Conservation (phyloP, 2,113 vertebrate species). For the Albula glossodonta region DNA sequence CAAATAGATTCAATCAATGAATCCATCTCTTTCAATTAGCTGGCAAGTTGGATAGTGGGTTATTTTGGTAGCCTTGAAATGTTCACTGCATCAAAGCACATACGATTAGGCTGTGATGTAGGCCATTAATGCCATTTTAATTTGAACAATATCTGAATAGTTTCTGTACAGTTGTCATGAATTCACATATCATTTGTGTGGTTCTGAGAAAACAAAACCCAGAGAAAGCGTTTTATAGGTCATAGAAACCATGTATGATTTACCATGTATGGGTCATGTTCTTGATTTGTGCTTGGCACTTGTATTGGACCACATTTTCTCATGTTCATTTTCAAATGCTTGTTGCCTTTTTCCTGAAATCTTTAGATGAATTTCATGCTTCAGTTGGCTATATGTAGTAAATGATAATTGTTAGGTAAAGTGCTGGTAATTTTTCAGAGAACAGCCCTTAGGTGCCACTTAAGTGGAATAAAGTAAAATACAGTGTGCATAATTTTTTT, state of each 20-base stretch:
- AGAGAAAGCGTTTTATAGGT: neutral
- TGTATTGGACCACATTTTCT: neutral
- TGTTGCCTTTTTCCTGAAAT: neutral
- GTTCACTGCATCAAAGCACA: too few relatives aligned
- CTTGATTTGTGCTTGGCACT: neutral
- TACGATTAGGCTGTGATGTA: too few relatives aligned
- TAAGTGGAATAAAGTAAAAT: neutral
- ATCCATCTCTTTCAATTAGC: too few relatives aligned
- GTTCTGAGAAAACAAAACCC: neutral
- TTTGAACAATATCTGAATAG: too few relatives aligned
- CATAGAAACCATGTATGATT: neutral
- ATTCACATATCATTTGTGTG: neutral
- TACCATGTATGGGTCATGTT: neutral
- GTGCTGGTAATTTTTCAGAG: too few relatives aligned
- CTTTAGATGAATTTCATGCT: neutral
- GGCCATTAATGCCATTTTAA: too few relatives aligned
- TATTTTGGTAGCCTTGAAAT: too few relatives aligned
- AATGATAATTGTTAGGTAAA: too few relatives aligned
- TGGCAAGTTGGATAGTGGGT: too few relatives aligned
- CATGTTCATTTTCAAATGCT: neutral
- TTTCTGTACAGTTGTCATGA: too few relatives aligned
- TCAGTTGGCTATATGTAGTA: neutral
- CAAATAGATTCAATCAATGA: too few relatives aligned
- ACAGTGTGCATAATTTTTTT: neutral
- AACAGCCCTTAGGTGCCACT: neutral